A percentile compares a stretch with the other conserved stretches of the same genome.
These are phyloP conservation scores for Arnoldichthys spilopterus DNA, from an alignment of 2,797 vertebrate genomes.

Conservation along the genomic window DNA sequence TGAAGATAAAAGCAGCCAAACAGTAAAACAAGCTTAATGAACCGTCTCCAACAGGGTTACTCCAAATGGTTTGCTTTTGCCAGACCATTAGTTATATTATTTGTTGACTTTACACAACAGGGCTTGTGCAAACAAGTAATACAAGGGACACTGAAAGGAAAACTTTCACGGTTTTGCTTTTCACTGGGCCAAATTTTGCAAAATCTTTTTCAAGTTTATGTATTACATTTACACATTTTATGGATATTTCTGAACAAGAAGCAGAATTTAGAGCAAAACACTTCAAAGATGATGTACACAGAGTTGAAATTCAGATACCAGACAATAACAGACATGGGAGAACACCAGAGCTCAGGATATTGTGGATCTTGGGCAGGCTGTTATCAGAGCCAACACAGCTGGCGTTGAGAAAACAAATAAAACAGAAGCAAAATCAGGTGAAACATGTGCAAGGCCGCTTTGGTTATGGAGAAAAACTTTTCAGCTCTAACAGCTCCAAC, in stretches of 20 bases:
- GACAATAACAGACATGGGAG: neutral
- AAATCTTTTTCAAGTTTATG: neutral
- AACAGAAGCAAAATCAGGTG: slow-evolving; percentile 23
- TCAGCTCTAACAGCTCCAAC: neutral
- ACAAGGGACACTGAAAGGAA: slow-evolving; percentile 1
- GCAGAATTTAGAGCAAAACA: neutral
- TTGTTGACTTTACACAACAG: slow-evolving; percentile 55
- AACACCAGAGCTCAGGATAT: neutral
- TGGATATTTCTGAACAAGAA: slow-evolving; percentile 18
- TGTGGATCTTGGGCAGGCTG: neutral
- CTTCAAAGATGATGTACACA: neutral
- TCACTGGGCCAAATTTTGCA: neutral
- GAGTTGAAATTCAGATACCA: slow-evolving; percentile 1
- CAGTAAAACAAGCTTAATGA: slow-evolving; percentile 41
- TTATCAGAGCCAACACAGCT: slow-evolving; percentile 19
- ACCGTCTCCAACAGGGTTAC: neutral
- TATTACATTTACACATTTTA: slow-evolving; percentile 5
- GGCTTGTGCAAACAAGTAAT: slow-evolving; percentile 41
- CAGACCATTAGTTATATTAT: slow-evolving; percentile 4
- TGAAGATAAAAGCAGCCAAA: slow-evolving; percentile 21
- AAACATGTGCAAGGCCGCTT: neutral
- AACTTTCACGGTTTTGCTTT: slow-evolving; percentile 24
- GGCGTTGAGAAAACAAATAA: slow-evolving; percentile 22
- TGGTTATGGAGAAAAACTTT: neutral
- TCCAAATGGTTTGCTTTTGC: neutral